Percentiles rank a stretch among this genome's conserved stretches.
These are phyloP conservation scores for Leptinotarsa peninsularis DNA, from an alignment of 2,888 invertebrate genomes.

Conservation along the genomic window DNA sequence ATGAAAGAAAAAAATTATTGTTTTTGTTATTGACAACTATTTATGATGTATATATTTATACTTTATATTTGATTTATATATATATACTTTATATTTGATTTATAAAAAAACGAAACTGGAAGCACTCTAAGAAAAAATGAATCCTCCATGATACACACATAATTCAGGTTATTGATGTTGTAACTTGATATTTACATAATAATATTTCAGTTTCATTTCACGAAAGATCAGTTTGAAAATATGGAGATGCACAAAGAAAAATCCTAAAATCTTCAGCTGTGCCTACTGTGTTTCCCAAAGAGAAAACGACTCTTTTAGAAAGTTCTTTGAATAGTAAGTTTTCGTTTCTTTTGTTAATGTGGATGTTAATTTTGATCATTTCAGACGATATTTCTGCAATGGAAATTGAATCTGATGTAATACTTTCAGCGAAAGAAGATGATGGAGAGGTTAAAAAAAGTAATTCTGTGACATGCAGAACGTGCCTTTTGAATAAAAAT, in stretches of 20 bases:
- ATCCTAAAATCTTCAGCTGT: slow-evolving; percentile 30
- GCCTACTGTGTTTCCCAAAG: slow-evolving; percentile 26
- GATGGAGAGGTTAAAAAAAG: slow-evolving; percentile 15
- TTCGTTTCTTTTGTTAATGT: background rate
- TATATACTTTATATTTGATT: too few species aligned
- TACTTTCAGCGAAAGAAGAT: background rate
- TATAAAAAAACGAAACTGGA: too few species aligned
- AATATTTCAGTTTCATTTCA: slow-evolving; percentile 32
- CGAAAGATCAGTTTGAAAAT: slow-evolving; percentile 34
- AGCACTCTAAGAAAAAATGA: too few species aligned
- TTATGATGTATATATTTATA: too few species aligned
- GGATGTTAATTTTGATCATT: background rate
- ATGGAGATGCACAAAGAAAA: slow-evolving; percentile 26
- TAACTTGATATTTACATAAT: background rate
- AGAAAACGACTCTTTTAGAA: background rate
- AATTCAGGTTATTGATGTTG: background rate
- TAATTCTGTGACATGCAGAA: slow-evolving; percentile 31
- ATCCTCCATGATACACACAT: too few species aligned
- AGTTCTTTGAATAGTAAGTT: slow-evolving; percentile 1
- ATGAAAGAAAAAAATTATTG: too few species aligned
- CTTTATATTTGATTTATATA: too few species aligned
- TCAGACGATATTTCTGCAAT: slow-evolving; percentile 1
- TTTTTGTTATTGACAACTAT: too few species aligned
- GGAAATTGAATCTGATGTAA: background rate
- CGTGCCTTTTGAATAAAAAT: slow-evolving; percentile 29